phyloP scores from a whole-genome alignment of 2,113 vertebrate species.

The Aspidoscelis tigris region DNA sequence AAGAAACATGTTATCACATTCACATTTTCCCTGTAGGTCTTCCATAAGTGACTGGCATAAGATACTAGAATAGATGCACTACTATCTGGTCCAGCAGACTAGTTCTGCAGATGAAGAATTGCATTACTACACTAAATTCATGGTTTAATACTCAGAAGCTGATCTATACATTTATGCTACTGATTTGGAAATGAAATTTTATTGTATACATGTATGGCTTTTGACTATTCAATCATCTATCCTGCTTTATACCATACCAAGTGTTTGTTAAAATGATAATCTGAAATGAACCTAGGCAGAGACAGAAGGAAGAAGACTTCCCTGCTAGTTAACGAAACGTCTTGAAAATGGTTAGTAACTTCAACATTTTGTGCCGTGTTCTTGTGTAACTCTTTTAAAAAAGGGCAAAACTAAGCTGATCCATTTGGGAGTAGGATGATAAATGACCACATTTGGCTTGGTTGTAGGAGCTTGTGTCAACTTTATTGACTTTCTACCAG shows the following conservation, averaged over 20 bases:
- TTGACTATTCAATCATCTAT: neutral
- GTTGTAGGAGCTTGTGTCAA: constrained; percentile 11
- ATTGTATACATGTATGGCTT: constrained; percentile 10
- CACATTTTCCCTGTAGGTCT: too few species aligned
- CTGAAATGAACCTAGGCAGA: neutral
- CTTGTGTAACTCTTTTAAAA: neutral
- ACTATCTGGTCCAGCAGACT: too few species aligned
- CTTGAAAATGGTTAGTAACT: neutral
- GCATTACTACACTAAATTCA: too few species aligned
- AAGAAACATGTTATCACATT: too few species aligned
- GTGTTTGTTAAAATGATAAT: neutral
- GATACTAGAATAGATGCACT: too few species aligned
- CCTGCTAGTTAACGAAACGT: neutral
- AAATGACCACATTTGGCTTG: constrained; percentile 16
- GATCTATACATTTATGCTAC: too few species aligned
- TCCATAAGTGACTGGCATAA: too few species aligned
- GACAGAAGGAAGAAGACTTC: neutral
- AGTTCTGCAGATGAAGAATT: too few species aligned
- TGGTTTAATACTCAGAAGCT: too few species aligned
- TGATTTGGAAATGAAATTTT: neutral
- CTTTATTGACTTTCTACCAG: constrained; percentile 16
- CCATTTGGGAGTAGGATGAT: neutral
- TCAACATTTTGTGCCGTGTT: neutral
- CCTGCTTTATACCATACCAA: neutral
- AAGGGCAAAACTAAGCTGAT: neutral